Base-by-base conservation (phyloP, 2,113 vertebrate species). In the Rhinopomastus cyanomelas region DNA sequence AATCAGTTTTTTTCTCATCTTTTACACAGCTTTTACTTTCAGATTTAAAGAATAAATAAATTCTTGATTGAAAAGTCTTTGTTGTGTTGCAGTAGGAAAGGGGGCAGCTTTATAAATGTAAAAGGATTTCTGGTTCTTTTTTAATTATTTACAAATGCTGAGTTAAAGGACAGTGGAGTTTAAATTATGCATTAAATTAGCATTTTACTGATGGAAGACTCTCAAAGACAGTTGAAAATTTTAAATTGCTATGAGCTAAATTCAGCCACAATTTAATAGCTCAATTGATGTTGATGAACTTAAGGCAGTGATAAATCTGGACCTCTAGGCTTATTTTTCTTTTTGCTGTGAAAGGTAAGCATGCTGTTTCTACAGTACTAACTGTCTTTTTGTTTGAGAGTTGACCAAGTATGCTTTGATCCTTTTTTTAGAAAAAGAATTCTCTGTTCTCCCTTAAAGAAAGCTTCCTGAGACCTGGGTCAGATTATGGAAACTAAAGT, bases 161-260 rank as follows among this genome's bases (percentile, higher is more conserved):
- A 52, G 86, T 94, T 97, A 96, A 96, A 97, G 96, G 96, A 95
- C 92, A 87, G 84, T 88, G 30, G 59, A 88, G 81, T 85, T 94
- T 97, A 96, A 97, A 97, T 97, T 97, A 97, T 96, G 95, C 95
- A 96, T 97, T 89, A 87, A 73, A 96, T 97, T 97, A 97, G 68
- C 95, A 96, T 96, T 92, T 96, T 93, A 95, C 90, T 97, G 93
- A 95, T 91, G 81, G 83, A 95, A 94, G 90, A 88, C 55, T 9
- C 60, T 90, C 92, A 85, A 74, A 93, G 86, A 92, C 86, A 75
- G 64, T 14, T 76, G 75, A 85, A 66, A 60, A 48, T 87, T 94
- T 90, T 93, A 49, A 83, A 86, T 91, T 89, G 26, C 64, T 85
- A 18, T 59, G 27, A 75, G 81, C 73, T 69, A 76, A 86, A 87